phyloP scores from a whole-genome alignment of 1,140 invertebrate species.

The Drosophila teissieri region DNA sequence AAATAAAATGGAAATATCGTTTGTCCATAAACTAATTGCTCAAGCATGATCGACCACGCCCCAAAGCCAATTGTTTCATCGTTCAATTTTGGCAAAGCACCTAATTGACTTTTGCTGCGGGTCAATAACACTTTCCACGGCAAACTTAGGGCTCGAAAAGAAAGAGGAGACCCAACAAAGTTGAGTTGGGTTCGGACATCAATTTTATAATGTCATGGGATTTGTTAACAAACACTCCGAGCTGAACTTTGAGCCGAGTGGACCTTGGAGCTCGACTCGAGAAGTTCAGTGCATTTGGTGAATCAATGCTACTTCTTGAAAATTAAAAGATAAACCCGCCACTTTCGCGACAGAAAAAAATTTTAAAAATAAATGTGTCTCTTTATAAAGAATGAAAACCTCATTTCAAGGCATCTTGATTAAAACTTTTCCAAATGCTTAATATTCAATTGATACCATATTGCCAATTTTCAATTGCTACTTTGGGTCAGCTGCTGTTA shows the following conservation, averaged over 20 bases:
- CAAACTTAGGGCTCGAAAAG: not conserved
- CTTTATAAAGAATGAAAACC: not conserved
- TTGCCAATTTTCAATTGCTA: slow-evolving; percentile 2
- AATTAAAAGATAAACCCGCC: not conserved
- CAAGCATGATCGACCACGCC: slow-evolving; percentile 6
- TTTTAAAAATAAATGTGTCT: no score
- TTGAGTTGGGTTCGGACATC: slow-evolving; percentile 41
- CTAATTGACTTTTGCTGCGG: slow-evolving; percentile 60
- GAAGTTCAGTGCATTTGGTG: slow-evolving; percentile 5
- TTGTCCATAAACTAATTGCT: slow-evolving; percentile 29
- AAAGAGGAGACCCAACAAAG: slow-evolving; percentile 11
- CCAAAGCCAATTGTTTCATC: slow-evolving; percentile 29
- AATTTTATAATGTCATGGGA: slow-evolving; percentile 44
- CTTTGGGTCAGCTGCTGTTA: slow-evolving; percentile 13
- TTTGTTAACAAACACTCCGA: slow-evolving; percentile 43
- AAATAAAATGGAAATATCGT: slow-evolving; percentile 6
- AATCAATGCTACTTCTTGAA: not conserved
- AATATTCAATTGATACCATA: slow-evolving; percentile 9
- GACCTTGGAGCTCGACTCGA: not conserved
- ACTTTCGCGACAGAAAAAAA: not conserved
- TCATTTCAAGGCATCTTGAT: not conserved
- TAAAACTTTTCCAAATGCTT: slow-evolving; percentile 3
- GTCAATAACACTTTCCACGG: slow-evolving; percentile 60
- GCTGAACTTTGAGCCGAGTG: slow-evolving; percentile 25
- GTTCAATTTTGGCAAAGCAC: slow-evolving; percentile 53